Evolutionary conservation across 1,140 invertebrate species (phyloP).

Genomic region (Manduca sexta): DNA sequence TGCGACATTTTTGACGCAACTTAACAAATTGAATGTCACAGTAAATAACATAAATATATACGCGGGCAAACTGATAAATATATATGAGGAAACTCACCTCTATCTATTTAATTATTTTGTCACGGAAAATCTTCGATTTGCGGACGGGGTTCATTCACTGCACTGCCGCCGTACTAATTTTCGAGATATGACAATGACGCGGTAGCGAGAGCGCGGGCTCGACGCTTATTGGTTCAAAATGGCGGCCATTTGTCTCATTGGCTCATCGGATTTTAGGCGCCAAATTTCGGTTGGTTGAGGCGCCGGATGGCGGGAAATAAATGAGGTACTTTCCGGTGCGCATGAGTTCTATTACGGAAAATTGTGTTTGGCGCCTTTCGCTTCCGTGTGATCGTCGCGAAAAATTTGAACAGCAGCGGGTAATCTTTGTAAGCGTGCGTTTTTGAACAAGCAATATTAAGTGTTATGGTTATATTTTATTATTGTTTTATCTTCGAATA

Average conservation of each 20-base stretch:
- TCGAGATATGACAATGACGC: conserved; percentile 69
- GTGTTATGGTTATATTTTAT: too few relatives aligned
- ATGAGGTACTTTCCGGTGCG: conserved; percentile 59
- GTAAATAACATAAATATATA: background rate
- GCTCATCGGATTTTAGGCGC: conserved; percentile 58
- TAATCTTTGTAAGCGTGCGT: too few relatives aligned
- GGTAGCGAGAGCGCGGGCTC: conserved; percentile 66
- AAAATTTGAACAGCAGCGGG: conserved; percentile 1
- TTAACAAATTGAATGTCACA: conserved; percentile 13
- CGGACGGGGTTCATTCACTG: conserved; percentile 70
- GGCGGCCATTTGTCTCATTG: conserved; percentile 60
- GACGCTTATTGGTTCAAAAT: conserved; percentile 60
- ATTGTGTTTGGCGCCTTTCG: conserved; percentile 59
- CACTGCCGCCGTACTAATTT: conserved; percentile 69
- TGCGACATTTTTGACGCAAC: conserved; percentile 21
- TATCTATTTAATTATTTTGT: conserved; percentile 41
- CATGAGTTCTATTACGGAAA: conserved; percentile 60
- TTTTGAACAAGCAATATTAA: too few relatives aligned
- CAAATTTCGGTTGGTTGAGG: conserved; percentile 71
- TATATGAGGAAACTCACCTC: conserved; percentile 41
- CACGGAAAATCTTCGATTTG: conserved; percentile 61
- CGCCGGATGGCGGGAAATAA: conserved; percentile 68
- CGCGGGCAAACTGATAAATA: background rate
- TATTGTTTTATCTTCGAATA: too few relatives aligned
- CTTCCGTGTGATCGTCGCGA: conserved; percentile 32